Evolutionary conservation across 2,113 vertebrate genomes (phyloP).

Genomic region (Chloropsis cyanopogon): DNA sequence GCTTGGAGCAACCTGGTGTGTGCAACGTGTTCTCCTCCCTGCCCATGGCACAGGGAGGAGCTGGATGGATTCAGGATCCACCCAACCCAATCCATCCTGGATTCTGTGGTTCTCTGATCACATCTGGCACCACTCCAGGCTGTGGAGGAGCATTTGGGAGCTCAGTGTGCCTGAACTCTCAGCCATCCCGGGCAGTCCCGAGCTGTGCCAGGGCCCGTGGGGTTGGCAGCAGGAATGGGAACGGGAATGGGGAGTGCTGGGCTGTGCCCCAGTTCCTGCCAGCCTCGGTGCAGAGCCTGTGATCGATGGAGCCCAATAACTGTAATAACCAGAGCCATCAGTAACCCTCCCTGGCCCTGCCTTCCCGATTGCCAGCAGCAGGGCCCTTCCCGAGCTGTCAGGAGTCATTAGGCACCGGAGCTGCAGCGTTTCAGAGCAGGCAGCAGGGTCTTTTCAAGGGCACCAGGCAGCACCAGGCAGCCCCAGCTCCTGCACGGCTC

Average conservation of each 20-base stretch:
- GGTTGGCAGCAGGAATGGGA: not conserved
- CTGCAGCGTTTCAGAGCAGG: not conserved
- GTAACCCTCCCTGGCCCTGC: slow-evolving; percentile 22
- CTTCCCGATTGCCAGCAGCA: not conserved
- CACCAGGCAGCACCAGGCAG: not conserved
- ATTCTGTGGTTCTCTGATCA: not conserved
- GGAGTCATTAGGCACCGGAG: slow-evolving; percentile 40
- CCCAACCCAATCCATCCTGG: not conserved
- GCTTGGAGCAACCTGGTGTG: not conserved
- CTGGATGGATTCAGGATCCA: not conserved
- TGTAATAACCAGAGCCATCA: not conserved
- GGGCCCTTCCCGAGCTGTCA: slow-evolving; percentile 55
- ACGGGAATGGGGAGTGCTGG: rapidly evolving
- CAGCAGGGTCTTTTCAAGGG: slow-evolving; percentile 53
- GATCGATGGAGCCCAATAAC: slow-evolving; percentile 40
- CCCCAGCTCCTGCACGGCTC: not conserved
- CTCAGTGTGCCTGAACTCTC: not conserved
- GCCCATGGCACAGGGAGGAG: rapidly evolving
- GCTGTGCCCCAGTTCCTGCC: not conserved
- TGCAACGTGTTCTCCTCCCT: not conserved
- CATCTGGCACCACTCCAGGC: not conserved
- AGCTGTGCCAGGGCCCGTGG: not conserved
- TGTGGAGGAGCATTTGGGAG: not conserved
- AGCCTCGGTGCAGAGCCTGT: not conserved
- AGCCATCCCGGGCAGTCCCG: rapidly evolving